Evolutionary conservation across 1,140 invertebrate species (phyloP), one percentile per base, ranked within the genome.

Genomic region (Druon quercuslanigerum): DNA sequence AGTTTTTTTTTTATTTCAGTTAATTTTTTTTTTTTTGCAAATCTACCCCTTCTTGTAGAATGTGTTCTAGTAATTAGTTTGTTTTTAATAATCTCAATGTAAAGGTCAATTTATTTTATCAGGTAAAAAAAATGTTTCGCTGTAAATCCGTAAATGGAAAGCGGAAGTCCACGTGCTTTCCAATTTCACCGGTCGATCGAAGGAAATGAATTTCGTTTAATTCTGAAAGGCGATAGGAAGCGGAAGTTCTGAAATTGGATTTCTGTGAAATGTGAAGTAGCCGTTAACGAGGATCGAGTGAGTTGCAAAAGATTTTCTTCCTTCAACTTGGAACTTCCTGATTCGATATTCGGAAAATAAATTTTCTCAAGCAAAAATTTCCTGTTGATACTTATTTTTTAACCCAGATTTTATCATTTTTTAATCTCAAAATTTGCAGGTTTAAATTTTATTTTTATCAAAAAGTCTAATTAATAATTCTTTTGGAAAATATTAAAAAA

Each of bases 151-250:
- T 40, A 46, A 66, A 66, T 66, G 60, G 33, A 66, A 66, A 66
- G 46, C 33, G 60, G 60, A 0, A 66, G 25, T 66, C 60, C 60
- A 66, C 60, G 60, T 66, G 60, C 33, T 13, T 66, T 66, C 33
- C 60, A 66, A 40, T 66, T 66, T 66, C 25, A 66, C 13, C 14
- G 25, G 40, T 66, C 60, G 60, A 66, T 66, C 8, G 16, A 40
- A 66, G 60, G 60, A 66, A 66, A 66, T 66, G 33, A 66, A 66
- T 66, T 66, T 66, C 60, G 60, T 66, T 66, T 40, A 40, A 46
- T 66, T 66, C 14, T n/a, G 40, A 66, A 66, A 66, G 60, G 25
- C 60, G 25, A 40, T 66, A 13, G 60, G 25, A 66, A 66, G 14
- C 60, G 60, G 60, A 66, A 66, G 33, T 46, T 12, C 60, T 66